Conservation (phyloP, 2,113 vertebrate genomes). For the Opisthocomus hoazin region DNA sequence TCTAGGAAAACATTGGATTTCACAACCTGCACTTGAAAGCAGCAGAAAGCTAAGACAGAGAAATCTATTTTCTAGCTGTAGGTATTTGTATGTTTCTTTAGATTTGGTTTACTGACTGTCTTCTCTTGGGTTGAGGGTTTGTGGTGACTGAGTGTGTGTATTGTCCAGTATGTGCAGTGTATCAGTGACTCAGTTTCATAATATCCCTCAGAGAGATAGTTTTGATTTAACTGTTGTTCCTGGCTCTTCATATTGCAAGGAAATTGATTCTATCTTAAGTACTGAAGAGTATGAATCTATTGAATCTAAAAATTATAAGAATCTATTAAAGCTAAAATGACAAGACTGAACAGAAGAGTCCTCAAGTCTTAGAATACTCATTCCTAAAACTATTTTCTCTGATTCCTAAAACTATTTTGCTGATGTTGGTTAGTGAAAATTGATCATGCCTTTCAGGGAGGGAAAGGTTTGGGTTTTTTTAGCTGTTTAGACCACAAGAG, state of each 20-base stretch:
- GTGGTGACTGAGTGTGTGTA: rapidly evolving
- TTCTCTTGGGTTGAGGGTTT: background rate
- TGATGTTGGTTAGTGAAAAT: background rate
- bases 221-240: background rate
- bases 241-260: too few relatives aligned
- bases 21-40: background rate
- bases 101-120: background rate
- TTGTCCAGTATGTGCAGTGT: background rate
- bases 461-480: background rate
- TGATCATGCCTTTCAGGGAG: background rate
- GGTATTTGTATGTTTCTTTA: background rate
- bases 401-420: background rate
- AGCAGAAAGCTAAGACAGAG: background rate
- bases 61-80: background rate
- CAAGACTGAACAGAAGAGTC: background rate
- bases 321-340: background rate
- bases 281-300: background rate
- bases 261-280: too few relatives aligned
- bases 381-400: background rate
- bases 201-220: background rate
- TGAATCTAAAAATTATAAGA: conserved; percentile 1
- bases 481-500: background rate
- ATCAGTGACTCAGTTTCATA: background rate
- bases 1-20: background rate
- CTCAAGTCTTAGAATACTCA: background rate